Evolutionary conservation across 2,888 invertebrate genomes (phyloP), one percentile per base, ranked within the genome.

Genomic region (Caenorhabditis angaria): DNA sequence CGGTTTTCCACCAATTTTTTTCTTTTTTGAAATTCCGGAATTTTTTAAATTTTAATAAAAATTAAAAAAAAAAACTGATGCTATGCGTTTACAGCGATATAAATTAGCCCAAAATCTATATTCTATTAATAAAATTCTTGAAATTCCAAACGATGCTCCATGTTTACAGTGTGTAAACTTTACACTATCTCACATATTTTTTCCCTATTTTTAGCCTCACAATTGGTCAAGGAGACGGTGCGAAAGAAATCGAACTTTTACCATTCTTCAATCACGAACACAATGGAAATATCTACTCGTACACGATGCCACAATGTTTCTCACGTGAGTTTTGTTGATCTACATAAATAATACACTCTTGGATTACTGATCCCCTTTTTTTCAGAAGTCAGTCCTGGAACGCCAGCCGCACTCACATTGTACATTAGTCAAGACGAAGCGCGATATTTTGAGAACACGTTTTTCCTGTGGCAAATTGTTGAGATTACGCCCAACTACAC

Each of bases 401-500:
- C 53, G 8, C 14, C 22, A 22, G 28, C 22, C 57, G 56, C 48
- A 56, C 14, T 24, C 29, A 62, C 10, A 55, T 8, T 6, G 8
- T 59, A n/a, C 0, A 35, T 35, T 2, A 55, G 59, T 20, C 18
- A 55, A 20, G 51, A 55, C 1, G 70, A 59, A 28, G 20, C 53
- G 2, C 10, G 61, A 1, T 8, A 28, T 10, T 66, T 66, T 53
- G 27, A 60, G 1, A 63, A 66, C 27, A 6, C 20, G 10, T 65
- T 66, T 55, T 71, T 71, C 48, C 58, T 71, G 62, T 28, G 54
- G 10, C 70, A 71, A 60, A 60, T 62, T 6, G 3, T 66, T 32
- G 58, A 66, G 56, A 8, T 70, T 10, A 18, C 14, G 3, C 2
- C 27, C 10, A 54, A 27, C 27, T 27, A 14, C 3, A 54, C 25